Conservation (phyloP, 1,140 invertebrate species). For the Procambarus virginalis region DNA sequence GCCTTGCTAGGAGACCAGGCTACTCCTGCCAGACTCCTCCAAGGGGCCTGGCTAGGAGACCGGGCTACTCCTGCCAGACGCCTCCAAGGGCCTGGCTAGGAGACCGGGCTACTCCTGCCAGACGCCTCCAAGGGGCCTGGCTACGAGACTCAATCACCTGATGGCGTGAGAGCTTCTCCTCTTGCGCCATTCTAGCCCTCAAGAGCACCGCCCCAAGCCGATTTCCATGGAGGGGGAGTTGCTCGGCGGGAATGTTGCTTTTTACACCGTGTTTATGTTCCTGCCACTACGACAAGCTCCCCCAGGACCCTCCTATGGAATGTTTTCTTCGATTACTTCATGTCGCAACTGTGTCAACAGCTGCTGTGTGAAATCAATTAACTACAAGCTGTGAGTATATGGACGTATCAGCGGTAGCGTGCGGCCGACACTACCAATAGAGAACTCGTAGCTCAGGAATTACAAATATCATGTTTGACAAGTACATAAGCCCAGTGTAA, state of each 20-base stretch:
- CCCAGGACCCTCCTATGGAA: not conserved
- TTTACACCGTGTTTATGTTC: not conserved
- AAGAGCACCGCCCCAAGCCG: not conserved
- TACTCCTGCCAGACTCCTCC: too few species aligned
- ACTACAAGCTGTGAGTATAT: too few species aligned
- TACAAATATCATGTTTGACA: slow-evolving; percentile 18
- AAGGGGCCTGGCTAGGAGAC: not conserved
- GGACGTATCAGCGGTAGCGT: too few species aligned
- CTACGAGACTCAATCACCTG: not conserved
- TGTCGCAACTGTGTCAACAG: not conserved
- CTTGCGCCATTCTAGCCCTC: slow-evolving; percentile 3
- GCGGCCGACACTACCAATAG: not conserved
- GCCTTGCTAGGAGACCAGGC: too few species aligned
- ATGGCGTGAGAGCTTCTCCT: slow-evolving; percentile 11
- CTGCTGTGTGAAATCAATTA: not conserved
- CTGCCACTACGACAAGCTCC: not conserved
- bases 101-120: too few species aligned
- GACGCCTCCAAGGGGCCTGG: not conserved
- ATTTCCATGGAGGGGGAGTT: not conserved
- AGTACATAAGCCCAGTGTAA: slow-evolving; percentile 19
- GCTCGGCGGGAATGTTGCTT: not conserved
- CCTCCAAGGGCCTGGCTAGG: too few species aligned
- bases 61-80: too few species aligned
- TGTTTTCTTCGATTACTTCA: not conserved
- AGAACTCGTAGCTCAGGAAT: not conserved